Conservation (phyloP, 2,888 invertebrate species). For the Clusia tigrina region DNA sequence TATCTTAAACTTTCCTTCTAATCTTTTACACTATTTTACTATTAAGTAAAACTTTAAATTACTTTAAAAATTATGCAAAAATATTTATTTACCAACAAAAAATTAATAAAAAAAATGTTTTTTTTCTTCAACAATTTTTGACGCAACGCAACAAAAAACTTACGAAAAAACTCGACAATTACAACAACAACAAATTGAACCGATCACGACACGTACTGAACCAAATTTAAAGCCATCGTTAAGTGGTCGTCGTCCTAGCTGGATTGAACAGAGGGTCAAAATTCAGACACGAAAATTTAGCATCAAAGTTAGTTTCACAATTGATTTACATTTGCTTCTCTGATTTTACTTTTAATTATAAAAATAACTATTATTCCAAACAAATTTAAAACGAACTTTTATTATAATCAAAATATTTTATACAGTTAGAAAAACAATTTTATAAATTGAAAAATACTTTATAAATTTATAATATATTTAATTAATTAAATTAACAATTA, state of each 20-base stretch:
- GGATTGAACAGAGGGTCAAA: constrained; percentile 66
- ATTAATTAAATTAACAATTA: too few relatives aligned
- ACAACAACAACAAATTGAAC: constrained; percentile 22
- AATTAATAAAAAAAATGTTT: constrained; percentile 24
- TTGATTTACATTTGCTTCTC: constrained; percentile 37
- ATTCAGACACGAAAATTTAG: constrained; percentile 66
- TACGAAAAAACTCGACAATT: constrained; percentile 31
- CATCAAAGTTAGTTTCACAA: constrained; percentile 65
- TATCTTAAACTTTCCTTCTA: background rate
- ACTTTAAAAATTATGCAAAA: background rate
- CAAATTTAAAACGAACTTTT: background rate
- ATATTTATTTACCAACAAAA: background rate
- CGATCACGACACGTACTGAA: constrained; percentile 28
- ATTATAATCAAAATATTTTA: background rate
- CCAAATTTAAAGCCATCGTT: constrained; percentile 63
- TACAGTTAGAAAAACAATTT: constrained; percentile 29
- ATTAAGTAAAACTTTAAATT: background rate
- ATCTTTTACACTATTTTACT: background rate
- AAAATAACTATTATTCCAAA: background rate
- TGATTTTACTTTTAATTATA: constrained; percentile 2
- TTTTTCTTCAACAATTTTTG: constrained; percentile 32
- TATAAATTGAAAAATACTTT: constrained; percentile 47
- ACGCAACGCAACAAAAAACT: constrained; percentile 33
- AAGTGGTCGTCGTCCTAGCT: constrained; percentile 65
- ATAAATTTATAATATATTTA: too few relatives aligned